Percentiles rank a stretch among this genome's conserved stretches.
phyloP scores from a whole-genome alignment of 2,888 invertebrate genomes.

The Drosophila aldrichi region DNA sequence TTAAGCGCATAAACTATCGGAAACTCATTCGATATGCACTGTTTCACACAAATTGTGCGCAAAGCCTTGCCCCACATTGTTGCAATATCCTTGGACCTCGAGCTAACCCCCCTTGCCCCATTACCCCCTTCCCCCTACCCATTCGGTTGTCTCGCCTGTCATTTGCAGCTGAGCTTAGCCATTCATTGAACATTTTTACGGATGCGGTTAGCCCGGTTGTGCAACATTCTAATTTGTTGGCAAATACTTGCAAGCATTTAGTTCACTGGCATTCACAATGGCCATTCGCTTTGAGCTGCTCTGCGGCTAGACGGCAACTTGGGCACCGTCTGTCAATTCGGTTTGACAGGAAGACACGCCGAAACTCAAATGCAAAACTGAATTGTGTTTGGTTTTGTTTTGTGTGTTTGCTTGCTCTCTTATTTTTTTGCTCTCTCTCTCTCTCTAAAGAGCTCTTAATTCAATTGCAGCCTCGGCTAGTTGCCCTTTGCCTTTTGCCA shows the following conservation, averaged over 20 bases:
- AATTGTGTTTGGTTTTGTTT: conserved; percentile 2
- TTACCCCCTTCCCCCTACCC: no score
- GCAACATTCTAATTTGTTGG: conserved; percentile 58
- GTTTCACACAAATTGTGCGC: conserved; percentile 68
- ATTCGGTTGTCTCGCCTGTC: conserved; percentile 51
- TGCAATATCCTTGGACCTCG: neutral
- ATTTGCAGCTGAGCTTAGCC: conserved; percentile 38
- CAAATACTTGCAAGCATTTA: conserved; percentile 32
- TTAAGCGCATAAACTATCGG: conserved; percentile 82
- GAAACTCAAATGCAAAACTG: conserved; percentile 2
- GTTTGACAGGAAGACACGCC: conserved; percentile 1
- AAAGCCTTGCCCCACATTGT: conserved; percentile 13
- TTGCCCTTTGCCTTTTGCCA: conserved; percentile 4
- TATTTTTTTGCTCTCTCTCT: no score
- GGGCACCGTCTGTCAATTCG: conserved; percentile 21
- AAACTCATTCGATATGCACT: conserved; percentile 82
- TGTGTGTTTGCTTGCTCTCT: no score
- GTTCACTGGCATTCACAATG: conserved; percentile 14
- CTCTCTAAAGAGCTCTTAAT: conserved; percentile 21
- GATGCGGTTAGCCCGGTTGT: conserved; percentile 36
- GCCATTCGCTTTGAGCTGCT: conserved; percentile 17
- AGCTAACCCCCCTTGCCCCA: neutral
- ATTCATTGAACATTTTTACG: conserved; percentile 49
- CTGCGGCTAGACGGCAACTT: conserved; percentile 29
- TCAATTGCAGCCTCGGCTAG: conserved; percentile 17